Base-by-base conservation (phyloP, 2,888 invertebrate genomes). In the Asteroscopus sphinx region DNA sequence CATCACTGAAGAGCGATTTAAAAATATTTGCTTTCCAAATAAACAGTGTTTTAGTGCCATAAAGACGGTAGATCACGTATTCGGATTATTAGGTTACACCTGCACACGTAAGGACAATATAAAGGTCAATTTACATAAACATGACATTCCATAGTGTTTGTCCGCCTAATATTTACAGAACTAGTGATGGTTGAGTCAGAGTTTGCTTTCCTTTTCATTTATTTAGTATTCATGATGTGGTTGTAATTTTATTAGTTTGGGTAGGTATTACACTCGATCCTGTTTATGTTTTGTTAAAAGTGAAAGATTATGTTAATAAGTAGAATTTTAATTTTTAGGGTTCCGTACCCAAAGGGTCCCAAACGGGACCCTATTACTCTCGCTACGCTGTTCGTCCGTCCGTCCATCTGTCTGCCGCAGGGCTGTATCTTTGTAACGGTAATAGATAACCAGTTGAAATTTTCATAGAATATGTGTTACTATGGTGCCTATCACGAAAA, bases 91-190 rank as follows among this genome's bases (percentile, higher is more conserved):
- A 79, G 87, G 85, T 79, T 88, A 84, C 81, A 78, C 69, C 79
- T 73, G 79, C 72, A 78, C 84, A 81, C 79, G 82, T 81, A 83
- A 86, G 76, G 76, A 77, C 80, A 81, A 80, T 82, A 80, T 79
- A 83, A 71, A 82, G 76, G 78, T 72, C 74, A 81, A 86, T 87
- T 87, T 81, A 81, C 85, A 88, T 87, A 82, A 85, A 80, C 83
- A 80, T 79, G 79, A 79, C 81, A 80, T 83, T 83, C 76, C 72
- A 59, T 60, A 51, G 65, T 80, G 82, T 80, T 83, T 80, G 80
- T 77, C 64, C 59, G 64, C 78, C 78, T 81, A 84, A 85, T 83
- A 80, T 83, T 85, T 81, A 76, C 63, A 59, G 28, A 64, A 66
- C 68, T 75, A 69, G 48, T 66, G 52, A 57, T 68, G 53, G 47